phyloP scores from a whole-genome alignment of 2,888 invertebrate species.

The Hartigia nigra region DNA sequence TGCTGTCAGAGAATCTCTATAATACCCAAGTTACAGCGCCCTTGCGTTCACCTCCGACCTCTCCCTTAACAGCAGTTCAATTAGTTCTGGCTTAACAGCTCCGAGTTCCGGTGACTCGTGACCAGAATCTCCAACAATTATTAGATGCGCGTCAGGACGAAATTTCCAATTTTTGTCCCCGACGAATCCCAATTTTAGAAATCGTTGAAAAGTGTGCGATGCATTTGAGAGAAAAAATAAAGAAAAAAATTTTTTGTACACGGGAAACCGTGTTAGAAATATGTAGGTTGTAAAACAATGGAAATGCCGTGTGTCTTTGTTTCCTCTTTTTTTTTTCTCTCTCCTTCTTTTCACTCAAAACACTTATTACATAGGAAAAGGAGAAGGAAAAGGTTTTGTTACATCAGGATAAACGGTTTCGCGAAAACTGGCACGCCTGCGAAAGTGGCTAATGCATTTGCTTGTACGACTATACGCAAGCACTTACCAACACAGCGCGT shows the following conservation, averaged over 20 bases:
- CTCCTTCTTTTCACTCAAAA: background rate
- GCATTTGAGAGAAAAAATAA: background rate
- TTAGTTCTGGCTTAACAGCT: constrained; percentile 55
- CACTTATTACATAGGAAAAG: background rate
- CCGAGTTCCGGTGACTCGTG: constrained; percentile 51
- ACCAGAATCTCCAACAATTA: constrained; percentile 48
- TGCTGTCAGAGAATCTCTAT: constrained; percentile 47
- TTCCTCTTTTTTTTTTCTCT: background rate
- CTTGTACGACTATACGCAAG: constrained; percentile 25
- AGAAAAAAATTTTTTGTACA: too few species aligned
- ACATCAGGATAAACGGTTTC: background rate
- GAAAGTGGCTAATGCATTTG: constrained; percentile 43
- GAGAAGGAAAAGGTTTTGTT: background rate
- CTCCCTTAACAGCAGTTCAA: constrained; percentile 46
- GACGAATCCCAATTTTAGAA: background rate
- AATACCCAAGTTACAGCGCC: constrained; percentile 45
- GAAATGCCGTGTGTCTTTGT: background rate
- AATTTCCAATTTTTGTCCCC: constrained; percentile 29
- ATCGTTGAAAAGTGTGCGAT: background rate
- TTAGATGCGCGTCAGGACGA: constrained; percentile 26
- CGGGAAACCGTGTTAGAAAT: background rate
- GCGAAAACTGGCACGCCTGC: constrained; percentile 7
- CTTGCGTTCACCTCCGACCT: constrained; percentile 27
- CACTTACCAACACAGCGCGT: constrained; percentile 25
- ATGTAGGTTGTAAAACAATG: background rate